A percentile compares a stretch with the other conserved stretches of the same genome.
These are phyloP conservation scores for Lateolabrax maculatus DNA, from an alignment of 2,797 vertebrate species.

Conservation along the genomic window DNA sequence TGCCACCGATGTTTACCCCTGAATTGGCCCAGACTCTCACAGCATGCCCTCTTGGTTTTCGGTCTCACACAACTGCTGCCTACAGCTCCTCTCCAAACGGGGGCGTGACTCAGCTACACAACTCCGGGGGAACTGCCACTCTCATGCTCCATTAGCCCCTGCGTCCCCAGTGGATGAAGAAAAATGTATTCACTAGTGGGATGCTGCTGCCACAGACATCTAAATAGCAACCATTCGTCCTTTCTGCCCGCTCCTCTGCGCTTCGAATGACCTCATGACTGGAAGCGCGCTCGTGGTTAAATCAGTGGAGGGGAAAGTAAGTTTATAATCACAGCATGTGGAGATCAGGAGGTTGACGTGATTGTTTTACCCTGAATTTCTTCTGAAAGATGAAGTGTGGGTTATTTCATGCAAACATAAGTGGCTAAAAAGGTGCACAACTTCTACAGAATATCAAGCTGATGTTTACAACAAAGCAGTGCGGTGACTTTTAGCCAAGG, in stretches of 20 bases:
- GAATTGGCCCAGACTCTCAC: constrained; percentile 68
- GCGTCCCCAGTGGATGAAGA: constrained; percentile 78
- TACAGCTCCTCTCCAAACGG: constrained; percentile 68
- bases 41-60: constrained; percentile 70
- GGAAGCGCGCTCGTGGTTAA: constrained; percentile 17
- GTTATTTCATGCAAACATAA: constrained; percentile 19
- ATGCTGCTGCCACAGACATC: constrained; percentile 67
- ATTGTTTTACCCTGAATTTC: constrained; percentile 47
- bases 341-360: constrained; percentile 44
- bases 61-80: constrained; percentile 63
- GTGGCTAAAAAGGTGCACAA: constrained; percentile 10
- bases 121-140: constrained; percentile 75
- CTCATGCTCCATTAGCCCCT: constrained; percentile 82
- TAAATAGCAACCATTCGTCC: constrained; percentile 70
- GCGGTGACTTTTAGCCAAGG: constrained; percentile 35
- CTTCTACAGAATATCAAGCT: neutral
- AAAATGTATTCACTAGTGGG: constrained; percentile 76
- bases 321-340: constrained; percentile 61
- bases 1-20: constrained; percentile 75
- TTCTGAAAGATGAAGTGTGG: constrained; percentile 27
- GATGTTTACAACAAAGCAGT: constrained; percentile 15
- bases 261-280: constrained; percentile 53
- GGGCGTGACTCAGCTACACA: constrained; percentile 75
- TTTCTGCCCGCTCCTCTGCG: constrained; percentile 31
- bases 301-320: constrained; percentile 49